phyloP scores from a whole-genome alignment of 2,888 invertebrate species.

The Fabriciana adippe region DNA sequence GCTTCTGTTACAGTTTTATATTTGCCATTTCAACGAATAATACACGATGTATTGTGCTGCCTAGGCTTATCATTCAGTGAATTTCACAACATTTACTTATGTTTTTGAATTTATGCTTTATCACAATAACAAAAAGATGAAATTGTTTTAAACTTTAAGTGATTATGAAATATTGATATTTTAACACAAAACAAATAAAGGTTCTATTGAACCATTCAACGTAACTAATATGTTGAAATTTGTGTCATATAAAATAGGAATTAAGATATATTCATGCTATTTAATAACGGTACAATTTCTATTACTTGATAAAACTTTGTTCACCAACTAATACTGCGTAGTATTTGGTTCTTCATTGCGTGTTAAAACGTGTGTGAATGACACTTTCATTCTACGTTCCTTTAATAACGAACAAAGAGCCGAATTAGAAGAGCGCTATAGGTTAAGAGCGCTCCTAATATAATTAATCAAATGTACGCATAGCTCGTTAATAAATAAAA shows the following conservation, averaged over 20 bases:
- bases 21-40: conserved; percentile 50
- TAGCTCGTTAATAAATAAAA: background rate
- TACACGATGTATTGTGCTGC: conserved; percentile 31
- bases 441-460: background rate
- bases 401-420: conserved; percentile 8
- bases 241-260: too few species aligned
- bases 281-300: background rate
- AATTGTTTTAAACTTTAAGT: too few species aligned
- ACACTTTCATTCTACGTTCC: conserved; percentile 13
- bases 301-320: background rate
- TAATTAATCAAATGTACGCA: background rate
- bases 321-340: background rate
- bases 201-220: too few species aligned
- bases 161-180: too few species aligned
- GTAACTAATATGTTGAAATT: too few species aligned
- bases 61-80: background rate
- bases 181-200: too few species aligned
- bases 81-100: background rate
- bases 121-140: too few species aligned
- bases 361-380: conserved; percentile 8
- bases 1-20: conserved; percentile 31
- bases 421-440: background rate
- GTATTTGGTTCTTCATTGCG: conserved; percentile 5
- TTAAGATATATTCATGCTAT: too few species aligned
- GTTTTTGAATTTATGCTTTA: too few species aligned